Evolutionary conservation across 2,797 vertebrate genomes (phyloP).

Genomic region (Rhinogobio ventralis): DNA sequence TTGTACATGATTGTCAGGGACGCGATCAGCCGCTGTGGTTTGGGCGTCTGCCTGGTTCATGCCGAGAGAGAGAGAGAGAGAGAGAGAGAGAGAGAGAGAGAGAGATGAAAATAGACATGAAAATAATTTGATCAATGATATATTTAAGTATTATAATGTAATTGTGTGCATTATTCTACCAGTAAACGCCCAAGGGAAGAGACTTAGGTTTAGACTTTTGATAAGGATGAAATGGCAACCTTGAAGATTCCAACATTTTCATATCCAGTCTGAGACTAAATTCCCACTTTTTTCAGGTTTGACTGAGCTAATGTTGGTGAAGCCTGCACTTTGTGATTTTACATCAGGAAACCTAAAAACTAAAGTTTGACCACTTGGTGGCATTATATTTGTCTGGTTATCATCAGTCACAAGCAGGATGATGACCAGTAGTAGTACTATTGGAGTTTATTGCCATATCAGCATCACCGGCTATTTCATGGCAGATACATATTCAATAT

Average conservation of each 20-base stretch:
- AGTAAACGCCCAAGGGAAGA: slow-evolving; percentile 41
- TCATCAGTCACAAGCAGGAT: not conserved
- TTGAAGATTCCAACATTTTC: not conserved
- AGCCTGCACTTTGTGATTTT: not conserved
- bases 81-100: not conserved
- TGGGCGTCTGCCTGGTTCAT: slow-evolving; percentile 65
- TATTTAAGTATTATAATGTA: not conserved
- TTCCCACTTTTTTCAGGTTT: not conserved
- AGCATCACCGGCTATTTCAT: too few species aligned
- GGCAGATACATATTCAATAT: too few species aligned
- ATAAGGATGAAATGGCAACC: not conserved
- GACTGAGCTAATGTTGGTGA: not conserved
- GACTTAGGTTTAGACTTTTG: not conserved
- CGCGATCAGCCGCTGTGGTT: slow-evolving; percentile 59
- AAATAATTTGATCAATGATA: not conserved
- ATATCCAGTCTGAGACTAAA: not conserved
- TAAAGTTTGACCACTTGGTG: not conserved
- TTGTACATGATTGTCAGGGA: slow-evolving; percentile 66
- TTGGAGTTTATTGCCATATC: too few species aligned
- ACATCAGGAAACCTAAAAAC: not conserved
- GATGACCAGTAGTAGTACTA: not conserved
- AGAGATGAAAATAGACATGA: not conserved
- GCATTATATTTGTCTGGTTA: not conserved
- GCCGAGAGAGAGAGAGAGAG: slow-evolving; percentile 15
- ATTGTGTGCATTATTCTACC: not conserved